Percentiles rank a stretch among this genome's conserved stretches.
Evolutionary conservation across 2,113 vertebrate genomes (phyloP).

Genomic region (Pseudorectes ferrugineus): DNA sequence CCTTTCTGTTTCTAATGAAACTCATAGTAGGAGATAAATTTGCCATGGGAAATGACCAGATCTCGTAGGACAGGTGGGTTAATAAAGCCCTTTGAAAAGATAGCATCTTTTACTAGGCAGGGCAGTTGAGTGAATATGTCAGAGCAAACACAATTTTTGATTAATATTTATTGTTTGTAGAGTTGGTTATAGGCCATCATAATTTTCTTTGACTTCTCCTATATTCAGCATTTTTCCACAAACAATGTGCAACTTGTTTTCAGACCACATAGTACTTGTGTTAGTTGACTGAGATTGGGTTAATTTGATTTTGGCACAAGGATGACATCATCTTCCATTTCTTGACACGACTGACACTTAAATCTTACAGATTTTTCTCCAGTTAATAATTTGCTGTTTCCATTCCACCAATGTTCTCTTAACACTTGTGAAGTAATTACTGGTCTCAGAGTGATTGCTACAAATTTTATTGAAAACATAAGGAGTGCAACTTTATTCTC

Average conservation of each 20-base stretch:
- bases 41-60: not conserved
- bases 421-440: not conserved
- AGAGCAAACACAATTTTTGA: not conserved
- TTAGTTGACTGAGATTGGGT: not conserved
- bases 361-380: not conserved
- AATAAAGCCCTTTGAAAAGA: not conserved
- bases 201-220: not conserved
- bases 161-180: not conserved
- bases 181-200: not conserved
- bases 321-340: not conserved
- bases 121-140: not conserved
- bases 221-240: not conserved
- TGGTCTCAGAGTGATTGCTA: not conserved
- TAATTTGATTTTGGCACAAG: not conserved
- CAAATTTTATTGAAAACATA: not conserved
- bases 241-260: not conserved
- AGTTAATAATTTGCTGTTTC: not conserved
- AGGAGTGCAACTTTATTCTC: not conserved
- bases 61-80: not conserved
- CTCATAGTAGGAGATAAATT: not conserved
- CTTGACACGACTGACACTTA: not conserved
- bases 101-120: not conserved
- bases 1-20: not conserved
- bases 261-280: not conserved
- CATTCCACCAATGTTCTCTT: not conserved